Evolutionary conservation across 2,888 invertebrate genomes (phyloP), one percentile per base, ranked within the genome.

Genomic region (Chloroclysta siterata): DNA sequence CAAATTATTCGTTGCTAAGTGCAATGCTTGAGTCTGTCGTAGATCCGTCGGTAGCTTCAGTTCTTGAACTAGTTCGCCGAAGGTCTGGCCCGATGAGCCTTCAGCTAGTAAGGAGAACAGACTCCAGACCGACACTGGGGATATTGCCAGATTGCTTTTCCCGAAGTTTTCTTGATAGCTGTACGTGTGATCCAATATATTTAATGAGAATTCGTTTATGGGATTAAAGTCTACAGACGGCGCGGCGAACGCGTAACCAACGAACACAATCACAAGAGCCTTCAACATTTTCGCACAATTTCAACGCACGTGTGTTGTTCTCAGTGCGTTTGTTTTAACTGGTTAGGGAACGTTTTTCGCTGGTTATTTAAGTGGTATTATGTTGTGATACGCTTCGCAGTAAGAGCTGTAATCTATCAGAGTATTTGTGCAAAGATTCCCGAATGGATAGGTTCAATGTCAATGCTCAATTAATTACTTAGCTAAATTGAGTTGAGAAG

Each of bases 101-200:
- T 92, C 91, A 3, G 92, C 89, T 14, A 92, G 74, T 7, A 93
- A 72, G 0, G 93, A 78, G 71, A 91, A 88, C 28, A 90, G 78
- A 55, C 85, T 89, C 93, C 93, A 93, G 2, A 90, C 78, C 0
- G 93, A 93, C 1, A 93, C 62, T 0, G 93, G 93, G 1, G 92
- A 90, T 54, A 91, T 71, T 0, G 86, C 90, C 7, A 89, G 73
- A 66, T 92, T 92, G 33, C 82, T 84, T 1, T 71, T 78, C 2
- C 86, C 89, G 58, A 87, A 90, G 69, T 83, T 87, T 4, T 90
- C 88, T 81, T 89, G 86, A 41, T 76, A 85, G 5, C 85, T 81
- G 72, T 87, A 88, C 1, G 87, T 84, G 57, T 91, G 88, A 65
- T 90, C 87, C 2, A 93, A 74, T 15, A 93, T 72, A 64, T 83